These are phyloP conservation scores for Myotis pilosus DNA, from an alignment of 2,797 vertebrate species.

Conservation along the genomic window DNA sequence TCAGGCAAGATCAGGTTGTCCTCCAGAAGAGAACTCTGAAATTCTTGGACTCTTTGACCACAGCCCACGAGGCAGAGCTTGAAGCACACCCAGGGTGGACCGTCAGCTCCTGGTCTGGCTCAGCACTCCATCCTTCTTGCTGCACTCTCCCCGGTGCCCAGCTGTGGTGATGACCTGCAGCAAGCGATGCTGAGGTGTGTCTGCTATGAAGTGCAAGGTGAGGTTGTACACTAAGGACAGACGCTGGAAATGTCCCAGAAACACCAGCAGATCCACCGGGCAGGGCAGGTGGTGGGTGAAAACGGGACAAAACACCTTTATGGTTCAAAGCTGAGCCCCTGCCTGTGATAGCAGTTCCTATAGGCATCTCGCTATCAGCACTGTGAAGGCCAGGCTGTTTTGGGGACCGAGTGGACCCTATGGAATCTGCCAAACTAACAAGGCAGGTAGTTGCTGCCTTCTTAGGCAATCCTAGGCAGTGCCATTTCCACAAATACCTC, in stretches of 20 bases:
- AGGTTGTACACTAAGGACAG: background rate
- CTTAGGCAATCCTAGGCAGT: background rate
- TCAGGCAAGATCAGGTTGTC: background rate
- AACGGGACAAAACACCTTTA: background rate
- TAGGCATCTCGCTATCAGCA: background rate
- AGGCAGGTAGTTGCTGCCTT: background rate
- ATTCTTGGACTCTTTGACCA: background rate
- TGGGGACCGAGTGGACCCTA: background rate
- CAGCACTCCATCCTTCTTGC: background rate
- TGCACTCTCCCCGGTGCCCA: background rate
- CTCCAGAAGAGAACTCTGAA: background rate
- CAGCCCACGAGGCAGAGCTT: background rate
- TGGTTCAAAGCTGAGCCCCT: background rate
- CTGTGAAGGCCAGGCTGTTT: background rate
- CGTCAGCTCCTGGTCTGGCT: background rate
- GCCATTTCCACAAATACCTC: background rate
- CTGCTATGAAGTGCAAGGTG: background rate
- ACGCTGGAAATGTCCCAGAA: background rate
- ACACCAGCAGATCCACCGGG: background rate
- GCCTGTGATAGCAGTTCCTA: background rate
- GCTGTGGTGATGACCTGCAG: background rate
- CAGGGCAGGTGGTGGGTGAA: background rate
- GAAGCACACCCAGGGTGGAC: background rate
- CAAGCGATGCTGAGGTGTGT: background rate
- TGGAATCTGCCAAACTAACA: background rate